Conservation (phyloP, 2,888 invertebrate genomes). For the Leptogaster cylindrica region DNA sequence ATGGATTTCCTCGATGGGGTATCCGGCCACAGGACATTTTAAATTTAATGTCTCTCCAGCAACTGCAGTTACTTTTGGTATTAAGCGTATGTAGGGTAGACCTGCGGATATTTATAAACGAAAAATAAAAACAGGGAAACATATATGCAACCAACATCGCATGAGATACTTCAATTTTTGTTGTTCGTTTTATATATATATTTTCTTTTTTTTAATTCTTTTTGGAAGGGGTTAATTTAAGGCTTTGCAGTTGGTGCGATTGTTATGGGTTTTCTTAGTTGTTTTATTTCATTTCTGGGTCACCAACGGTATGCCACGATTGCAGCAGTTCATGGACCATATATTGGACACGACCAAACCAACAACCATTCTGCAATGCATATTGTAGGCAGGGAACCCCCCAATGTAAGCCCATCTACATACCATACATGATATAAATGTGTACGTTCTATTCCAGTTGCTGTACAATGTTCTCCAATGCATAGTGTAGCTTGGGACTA, state of each 20-base stretch:
- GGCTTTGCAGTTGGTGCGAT: background rate
- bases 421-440: too few relatives aligned
- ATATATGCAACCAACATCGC: background rate
- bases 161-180: conserved; percentile 19
- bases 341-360: conserved; percentile 28
- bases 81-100: conserved; percentile 78
- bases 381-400: conserved; percentile 37
- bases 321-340: background rate
- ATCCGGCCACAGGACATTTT: conserved; percentile 83
- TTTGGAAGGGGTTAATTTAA: conserved; percentile 6
- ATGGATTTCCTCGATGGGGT: conserved; percentile 79
- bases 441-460: too few relatives aligned
- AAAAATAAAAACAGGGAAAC: conserved; percentile 32
- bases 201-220: conserved; percentile 2
- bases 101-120: conserved; percentile 62
- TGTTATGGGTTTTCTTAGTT: background rate
- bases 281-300: conserved; percentile 42
- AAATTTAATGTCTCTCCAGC: conserved; percentile 77
- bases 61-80: conserved; percentile 82
- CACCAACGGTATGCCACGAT: conserved; percentile 21
- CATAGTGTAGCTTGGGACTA: background rate
- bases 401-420: too few relatives aligned
- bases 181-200: too few relatives aligned
- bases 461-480: conserved; percentile 9
- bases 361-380: conserved; percentile 27